Conservation (phyloP, 2,888 invertebrate species). For the Platycheirus rosarum region DNA sequence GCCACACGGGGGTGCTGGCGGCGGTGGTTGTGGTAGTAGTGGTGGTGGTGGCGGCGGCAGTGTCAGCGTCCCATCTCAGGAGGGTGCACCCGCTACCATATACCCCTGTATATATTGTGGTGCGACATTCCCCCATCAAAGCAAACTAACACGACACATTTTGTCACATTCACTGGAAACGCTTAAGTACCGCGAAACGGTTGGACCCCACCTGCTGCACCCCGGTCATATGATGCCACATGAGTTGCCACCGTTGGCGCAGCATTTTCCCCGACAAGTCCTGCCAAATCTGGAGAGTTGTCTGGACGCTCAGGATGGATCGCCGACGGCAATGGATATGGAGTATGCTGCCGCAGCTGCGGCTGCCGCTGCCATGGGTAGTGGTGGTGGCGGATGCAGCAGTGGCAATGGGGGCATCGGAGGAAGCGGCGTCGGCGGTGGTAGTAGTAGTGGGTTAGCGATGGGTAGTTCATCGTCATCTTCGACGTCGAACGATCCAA, state of each 20-base stretch:
- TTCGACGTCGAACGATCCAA: constrained; percentile 84
- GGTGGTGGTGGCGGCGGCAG: constrained; percentile 77
- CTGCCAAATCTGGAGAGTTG: constrained; percentile 77
- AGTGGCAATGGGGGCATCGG: constrained; percentile 75
- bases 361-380: constrained; percentile 77
- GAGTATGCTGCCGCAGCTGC: constrained; percentile 79
- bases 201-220: constrained; percentile 84
- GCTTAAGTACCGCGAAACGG: constrained; percentile 91
- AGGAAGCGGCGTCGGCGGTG: constrained; percentile 80
- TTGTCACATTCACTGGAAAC: constrained; percentile 94
- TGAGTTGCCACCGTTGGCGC: constrained; percentile 80
- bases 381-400: constrained; percentile 82
- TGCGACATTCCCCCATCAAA: constrained; percentile 93
- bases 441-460: constrained; percentile 74
- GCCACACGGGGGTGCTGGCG: constrained; percentile 86
- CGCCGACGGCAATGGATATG: constrained; percentile 76
- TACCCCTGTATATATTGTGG: constrained; percentile 96
- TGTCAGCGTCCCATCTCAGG: constrained; percentile 74
- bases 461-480: constrained; percentile 76
- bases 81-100: constrained; percentile 81
- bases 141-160: constrained; percentile 94
- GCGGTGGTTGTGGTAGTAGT: constrained; percentile 76
- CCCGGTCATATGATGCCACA: constrained; percentile 85
- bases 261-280: constrained; percentile 82
- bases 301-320: constrained; percentile 79